Evolutionary conservation across 2,113 vertebrate genomes (phyloP).

Genomic region (Merops nubicus): DNA sequence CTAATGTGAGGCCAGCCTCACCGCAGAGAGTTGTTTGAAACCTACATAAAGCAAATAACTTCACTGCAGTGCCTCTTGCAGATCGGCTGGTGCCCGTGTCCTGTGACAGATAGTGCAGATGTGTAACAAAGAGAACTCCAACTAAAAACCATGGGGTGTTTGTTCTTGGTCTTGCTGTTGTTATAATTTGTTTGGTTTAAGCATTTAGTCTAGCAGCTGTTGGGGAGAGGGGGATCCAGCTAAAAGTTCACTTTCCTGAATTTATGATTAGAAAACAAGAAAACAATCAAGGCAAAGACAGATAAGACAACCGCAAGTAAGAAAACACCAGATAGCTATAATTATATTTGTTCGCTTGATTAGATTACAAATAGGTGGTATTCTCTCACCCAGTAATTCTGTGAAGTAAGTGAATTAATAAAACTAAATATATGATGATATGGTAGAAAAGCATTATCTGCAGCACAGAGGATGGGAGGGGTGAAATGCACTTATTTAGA

Average conservation of each 20-base stretch:
- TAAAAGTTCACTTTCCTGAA: slow-evolving; percentile 1
- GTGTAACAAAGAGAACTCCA: not conserved
- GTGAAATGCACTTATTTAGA: not conserved
- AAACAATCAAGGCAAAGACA: slow-evolving; percentile 21
- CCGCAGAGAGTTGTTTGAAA: not conserved
- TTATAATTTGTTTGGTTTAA: not conserved
- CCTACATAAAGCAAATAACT: not conserved
- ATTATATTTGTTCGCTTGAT: slow-evolving; percentile 51
- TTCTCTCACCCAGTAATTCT: not conserved
- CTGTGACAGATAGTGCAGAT: not conserved
- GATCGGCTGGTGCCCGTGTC: not conserved
- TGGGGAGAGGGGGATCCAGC: not conserved
- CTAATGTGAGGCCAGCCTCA: no score
- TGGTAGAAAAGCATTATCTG: not conserved
- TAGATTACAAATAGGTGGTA: slow-evolving; percentile 21
- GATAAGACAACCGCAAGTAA: slow-evolving; percentile 22
- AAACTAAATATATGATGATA: slow-evolving; percentile 9
- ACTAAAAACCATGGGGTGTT: not conserved
- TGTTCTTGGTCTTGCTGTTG: not conserved
- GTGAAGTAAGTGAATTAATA: not conserved
- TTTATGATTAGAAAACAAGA: slow-evolving; percentile 24
- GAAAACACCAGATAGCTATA: slow-evolving; percentile 20
- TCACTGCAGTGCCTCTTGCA: not conserved
- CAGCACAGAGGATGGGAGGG: not conserved
- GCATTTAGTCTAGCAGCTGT: not conserved